These are phyloP conservation scores for Drosophila lacicola DNA, from an alignment of 2,888 invertebrate genomes.

Conservation along the genomic window DNA sequence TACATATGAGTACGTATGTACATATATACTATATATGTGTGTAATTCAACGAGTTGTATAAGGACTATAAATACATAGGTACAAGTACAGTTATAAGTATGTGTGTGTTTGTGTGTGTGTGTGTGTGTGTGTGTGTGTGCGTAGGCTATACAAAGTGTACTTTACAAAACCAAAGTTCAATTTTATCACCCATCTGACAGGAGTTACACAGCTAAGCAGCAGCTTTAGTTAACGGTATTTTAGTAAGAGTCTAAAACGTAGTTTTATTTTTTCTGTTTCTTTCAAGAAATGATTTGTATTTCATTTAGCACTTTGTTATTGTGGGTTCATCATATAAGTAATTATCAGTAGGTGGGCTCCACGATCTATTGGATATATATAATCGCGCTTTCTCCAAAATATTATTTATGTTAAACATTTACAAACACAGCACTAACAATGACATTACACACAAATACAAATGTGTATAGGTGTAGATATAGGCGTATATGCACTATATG, in stretches of 20 bases:
- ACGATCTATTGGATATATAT: constrained; percentile 33
- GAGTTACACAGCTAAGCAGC: constrained; percentile 83
- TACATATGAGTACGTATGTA: constrained; percentile 28
- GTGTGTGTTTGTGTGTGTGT: constrained; percentile 7
- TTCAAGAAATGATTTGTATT: constrained; percentile 21
- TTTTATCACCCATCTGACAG: constrained; percentile 85
- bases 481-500: constrained; percentile 31
- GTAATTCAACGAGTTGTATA: constrained; percentile 35
- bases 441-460: constrained; percentile 57
- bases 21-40: constrained; percentile 16
- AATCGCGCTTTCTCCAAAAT: constrained; percentile 27
- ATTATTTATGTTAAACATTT: constrained; percentile 54
- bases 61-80: constrained; percentile 53
- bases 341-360: constrained; percentile 73
- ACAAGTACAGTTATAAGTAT: constrained; percentile 29
- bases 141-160: constrained; percentile 46
- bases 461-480: constrained; percentile 42
- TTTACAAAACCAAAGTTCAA: constrained; percentile 61
- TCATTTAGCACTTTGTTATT: constrained; percentile 64
- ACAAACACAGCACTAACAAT: constrained; percentile 74
- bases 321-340: constrained; percentile 44
- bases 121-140: constrained; percentile 7
- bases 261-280: constrained; percentile 23
- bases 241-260: constrained; percentile 25
- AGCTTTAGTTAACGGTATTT: constrained; percentile 39